A percentile compares a stretch with the other conserved stretches of the same genome.
Conservation (phyloP, 2,113 vertebrate species). For the Paratilapia polleni region DNA sequence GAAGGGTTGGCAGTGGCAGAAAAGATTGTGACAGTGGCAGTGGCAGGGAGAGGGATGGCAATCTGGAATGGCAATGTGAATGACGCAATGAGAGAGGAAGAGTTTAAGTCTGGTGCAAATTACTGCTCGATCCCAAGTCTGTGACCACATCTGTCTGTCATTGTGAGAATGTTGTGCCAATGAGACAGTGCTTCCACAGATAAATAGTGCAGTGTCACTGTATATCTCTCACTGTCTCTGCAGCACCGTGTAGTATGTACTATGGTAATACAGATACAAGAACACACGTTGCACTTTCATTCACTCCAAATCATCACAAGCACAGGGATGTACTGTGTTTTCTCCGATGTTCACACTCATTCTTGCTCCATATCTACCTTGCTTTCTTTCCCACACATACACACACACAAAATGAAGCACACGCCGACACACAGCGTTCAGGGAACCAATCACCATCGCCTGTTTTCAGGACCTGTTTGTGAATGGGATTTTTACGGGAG, state of each 20-base stretch:
- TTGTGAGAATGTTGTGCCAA: neutral
- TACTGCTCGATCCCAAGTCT: neutral
- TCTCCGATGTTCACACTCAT: neutral
- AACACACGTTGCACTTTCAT: conserved; percentile 41
- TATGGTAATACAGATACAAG: neutral
- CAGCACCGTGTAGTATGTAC: neutral
- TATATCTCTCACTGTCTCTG: neutral
- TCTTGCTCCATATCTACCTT: neutral
- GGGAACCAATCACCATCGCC: conserved; percentile 69
- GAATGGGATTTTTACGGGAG: conserved; percentile 74
- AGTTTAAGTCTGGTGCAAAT: conserved; percentile 29
- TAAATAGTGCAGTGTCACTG: neutral
- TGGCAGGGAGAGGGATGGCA: conserved; percentile 10
- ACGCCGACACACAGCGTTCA: conserved; percentile 46
- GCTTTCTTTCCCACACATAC: conserved; percentile 12
- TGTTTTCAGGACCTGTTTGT: conserved; percentile 73
- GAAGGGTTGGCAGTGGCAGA: neutral
- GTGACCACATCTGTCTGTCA: conserved; percentile 27
- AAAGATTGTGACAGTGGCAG: neutral
- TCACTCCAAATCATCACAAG: conserved; percentile 31
- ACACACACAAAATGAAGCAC: conserved; percentile 22
- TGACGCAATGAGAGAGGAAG: conserved; percentile 47
- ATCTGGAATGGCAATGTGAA: conserved; percentile 23
- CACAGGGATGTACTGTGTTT: conserved; percentile 23
- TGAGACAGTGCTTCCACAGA: neutral